Evolutionary conservation across 2,888 invertebrate genomes (phyloP).

Genomic region (Euplagia quadripunctaria): DNA sequence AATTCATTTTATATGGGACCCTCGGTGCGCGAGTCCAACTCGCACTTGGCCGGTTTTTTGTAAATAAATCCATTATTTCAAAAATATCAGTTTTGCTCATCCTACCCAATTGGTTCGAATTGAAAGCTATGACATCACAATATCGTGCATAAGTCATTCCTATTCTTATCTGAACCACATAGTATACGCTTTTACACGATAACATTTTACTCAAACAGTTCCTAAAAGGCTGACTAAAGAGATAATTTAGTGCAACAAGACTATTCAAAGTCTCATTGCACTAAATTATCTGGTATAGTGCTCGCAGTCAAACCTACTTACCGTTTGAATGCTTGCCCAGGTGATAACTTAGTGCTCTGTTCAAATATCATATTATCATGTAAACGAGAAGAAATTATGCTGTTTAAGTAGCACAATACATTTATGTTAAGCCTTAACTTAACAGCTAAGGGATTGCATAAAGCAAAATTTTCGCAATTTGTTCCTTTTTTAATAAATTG

Average conservation of each 20-base stretch:
- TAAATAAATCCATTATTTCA: too few relatives aligned
- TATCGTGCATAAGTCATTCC: too few relatives aligned
- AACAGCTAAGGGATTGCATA: background rate
- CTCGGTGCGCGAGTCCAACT: too few relatives aligned
- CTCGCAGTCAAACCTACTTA: constrained; percentile 35
- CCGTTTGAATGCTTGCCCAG: constrained; percentile 44
- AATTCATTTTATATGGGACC: too few relatives aligned
- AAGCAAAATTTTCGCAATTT: background rate
- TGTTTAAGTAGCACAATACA: background rate
- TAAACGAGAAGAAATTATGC: constrained; percentile 23
- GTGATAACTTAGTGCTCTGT: constrained; percentile 37
- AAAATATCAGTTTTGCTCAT: too few relatives aligned
- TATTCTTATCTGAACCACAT: too few relatives aligned
- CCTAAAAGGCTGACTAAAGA: background rate
- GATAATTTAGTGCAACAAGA: background rate
- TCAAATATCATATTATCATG: constrained; percentile 37
- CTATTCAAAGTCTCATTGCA: constrained; percentile 26
- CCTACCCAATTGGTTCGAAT: too few relatives aligned
- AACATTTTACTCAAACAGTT: background rate
- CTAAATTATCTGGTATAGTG: constrained; percentile 40
- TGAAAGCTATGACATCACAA: too few relatives aligned
- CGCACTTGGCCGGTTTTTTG: too few relatives aligned
- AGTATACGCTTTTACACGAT: background rate
- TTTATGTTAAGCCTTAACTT: background rate
- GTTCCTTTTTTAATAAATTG: background rate